phyloP scores from a whole-genome alignment of 2,888 invertebrate species.

The Lycaena phlaeas region DNA sequence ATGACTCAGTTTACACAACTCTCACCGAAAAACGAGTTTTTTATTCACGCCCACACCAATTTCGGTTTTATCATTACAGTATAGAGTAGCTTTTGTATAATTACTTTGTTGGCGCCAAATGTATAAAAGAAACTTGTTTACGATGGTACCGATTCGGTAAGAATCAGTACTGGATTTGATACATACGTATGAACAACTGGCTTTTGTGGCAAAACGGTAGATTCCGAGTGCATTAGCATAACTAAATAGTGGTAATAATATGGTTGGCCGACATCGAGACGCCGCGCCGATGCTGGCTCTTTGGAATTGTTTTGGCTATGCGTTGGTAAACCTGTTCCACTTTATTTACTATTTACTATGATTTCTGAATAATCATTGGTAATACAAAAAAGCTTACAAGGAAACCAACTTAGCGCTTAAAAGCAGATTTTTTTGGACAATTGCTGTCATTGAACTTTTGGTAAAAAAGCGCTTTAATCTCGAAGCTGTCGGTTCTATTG shows the following conservation, averaged over 20 bases:
- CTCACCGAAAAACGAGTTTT: slow-evolving; percentile 7
- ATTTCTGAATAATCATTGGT: too few relatives aligned
- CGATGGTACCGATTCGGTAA: slow-evolving; percentile 31
- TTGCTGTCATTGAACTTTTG: not conserved
- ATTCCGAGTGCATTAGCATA: slow-evolving; percentile 29
- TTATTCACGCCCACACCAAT: not conserved
- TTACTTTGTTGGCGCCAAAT: slow-evolving; percentile 33
- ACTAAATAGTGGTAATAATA: slow-evolving; percentile 19
- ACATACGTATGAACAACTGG: slow-evolving; percentile 37
- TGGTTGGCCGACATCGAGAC: not conserved
- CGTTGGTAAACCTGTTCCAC: slow-evolving; percentile 1
- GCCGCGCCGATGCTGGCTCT: not conserved
- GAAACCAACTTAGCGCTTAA: not conserved
- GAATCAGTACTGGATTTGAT: slow-evolving; percentile 26
- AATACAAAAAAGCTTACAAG: too few relatives aligned
- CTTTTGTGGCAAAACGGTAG: slow-evolving; percentile 22
- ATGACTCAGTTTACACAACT: slow-evolving; percentile 16
- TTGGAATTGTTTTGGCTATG: not conserved
- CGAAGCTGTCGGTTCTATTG: too few relatives aligned
- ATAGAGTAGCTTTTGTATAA: slow-evolving; percentile 10
- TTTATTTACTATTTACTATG: not conserved
- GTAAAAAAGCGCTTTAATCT: too few relatives aligned
- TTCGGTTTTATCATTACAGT: not conserved
- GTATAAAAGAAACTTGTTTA: slow-evolving; percentile 19
- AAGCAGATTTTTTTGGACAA: not conserved